A percentile compares a stretch with the other conserved stretches of the same genome.
Conservation (phyloP, 37 sponge, comb jelly and placozoan genomes). For the Oscarella lobularis region DNA sequence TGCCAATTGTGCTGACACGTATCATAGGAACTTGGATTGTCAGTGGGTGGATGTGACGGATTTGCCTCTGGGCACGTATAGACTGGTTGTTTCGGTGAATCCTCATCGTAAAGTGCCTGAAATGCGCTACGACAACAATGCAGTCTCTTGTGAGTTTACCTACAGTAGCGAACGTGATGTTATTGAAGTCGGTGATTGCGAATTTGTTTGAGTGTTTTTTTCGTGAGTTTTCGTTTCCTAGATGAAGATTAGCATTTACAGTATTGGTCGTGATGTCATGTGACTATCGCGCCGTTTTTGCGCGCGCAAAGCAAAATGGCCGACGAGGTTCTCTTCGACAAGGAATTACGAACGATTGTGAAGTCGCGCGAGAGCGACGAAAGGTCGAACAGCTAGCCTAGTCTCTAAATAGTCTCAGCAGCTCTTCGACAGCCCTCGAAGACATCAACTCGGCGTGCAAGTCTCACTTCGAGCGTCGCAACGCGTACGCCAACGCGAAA, state of each 20-base stretch:
- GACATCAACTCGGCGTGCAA: no score
- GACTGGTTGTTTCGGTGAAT: conserved; percentile 42
- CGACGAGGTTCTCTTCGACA: background rate
- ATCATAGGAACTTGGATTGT: conserved; percentile 33
- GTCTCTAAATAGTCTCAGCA: background rate
- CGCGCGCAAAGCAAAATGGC: no score
- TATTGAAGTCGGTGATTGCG: background rate
- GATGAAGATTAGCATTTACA: background rate
- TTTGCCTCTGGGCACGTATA: conserved; percentile 36
- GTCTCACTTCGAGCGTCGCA: background rate
- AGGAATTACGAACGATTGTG: background rate
- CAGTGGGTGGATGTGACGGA: conserved; percentile 55
- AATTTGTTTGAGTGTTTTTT: background rate
- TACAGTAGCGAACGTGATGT: background rate
- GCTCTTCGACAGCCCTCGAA: no score
- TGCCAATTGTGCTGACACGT: conserved; percentile 42
- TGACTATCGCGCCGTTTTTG: no score
- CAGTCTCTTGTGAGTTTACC: conserved; percentile 12
- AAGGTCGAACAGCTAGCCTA: background rate
- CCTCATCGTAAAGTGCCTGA: conserved; percentile 30
- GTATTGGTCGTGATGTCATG: background rate
- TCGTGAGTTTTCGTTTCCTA: background rate
- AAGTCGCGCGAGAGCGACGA: background rate
- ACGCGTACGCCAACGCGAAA: background rate
- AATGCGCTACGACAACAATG: conserved; percentile 55